Conservation (phyloP, 2,888 invertebrate genomes). For the Nebria brevicollis region DNA sequence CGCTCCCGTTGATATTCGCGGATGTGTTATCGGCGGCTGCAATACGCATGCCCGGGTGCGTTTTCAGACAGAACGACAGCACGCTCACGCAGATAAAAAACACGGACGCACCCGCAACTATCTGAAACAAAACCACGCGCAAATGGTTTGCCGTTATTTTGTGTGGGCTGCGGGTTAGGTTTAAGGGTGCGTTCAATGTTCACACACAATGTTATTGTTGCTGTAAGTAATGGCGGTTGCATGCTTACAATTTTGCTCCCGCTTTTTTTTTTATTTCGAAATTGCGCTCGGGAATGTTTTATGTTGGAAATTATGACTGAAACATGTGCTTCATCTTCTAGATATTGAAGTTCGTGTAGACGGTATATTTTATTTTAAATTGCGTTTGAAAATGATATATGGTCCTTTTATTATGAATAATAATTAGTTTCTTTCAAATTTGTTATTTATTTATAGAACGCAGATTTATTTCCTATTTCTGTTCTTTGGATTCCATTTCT, state of each 20-base stretch:
- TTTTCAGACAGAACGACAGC: slow-evolving; percentile 95
- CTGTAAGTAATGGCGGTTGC: slow-evolving; percentile 2
- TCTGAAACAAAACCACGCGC: slow-evolving; percentile 67
- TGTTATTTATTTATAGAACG: no score
- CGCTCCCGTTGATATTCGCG: slow-evolving; percentile 41
- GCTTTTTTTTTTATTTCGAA: not conserved
- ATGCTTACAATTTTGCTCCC: slow-evolving; percentile 8
- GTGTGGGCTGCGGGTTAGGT: not conserved
- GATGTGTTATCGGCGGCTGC: slow-evolving; percentile 48
- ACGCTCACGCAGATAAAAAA: slow-evolving; percentile 98
- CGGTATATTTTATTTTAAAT: slow-evolving; percentile 4
- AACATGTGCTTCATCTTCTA: not conserved
- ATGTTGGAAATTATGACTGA: not conserved
- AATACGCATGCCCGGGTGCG: slow-evolving; percentile 83
- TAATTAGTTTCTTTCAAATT: no score
- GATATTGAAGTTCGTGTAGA: not conserved
- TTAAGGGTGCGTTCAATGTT: not conserved
- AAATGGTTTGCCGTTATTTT: slow-evolving; percentile 13
- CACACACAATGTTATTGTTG: slow-evolving; percentile 3
- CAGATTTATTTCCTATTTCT: no score
- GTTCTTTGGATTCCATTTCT: no score
- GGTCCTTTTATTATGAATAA: no score
- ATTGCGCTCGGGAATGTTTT: not conserved
- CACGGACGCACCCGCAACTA: slow-evolving; percentile 90
- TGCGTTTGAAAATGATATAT: no score